Conservation (phyloP, 2,113 vertebrate genomes). For the Solea solea region DNA sequence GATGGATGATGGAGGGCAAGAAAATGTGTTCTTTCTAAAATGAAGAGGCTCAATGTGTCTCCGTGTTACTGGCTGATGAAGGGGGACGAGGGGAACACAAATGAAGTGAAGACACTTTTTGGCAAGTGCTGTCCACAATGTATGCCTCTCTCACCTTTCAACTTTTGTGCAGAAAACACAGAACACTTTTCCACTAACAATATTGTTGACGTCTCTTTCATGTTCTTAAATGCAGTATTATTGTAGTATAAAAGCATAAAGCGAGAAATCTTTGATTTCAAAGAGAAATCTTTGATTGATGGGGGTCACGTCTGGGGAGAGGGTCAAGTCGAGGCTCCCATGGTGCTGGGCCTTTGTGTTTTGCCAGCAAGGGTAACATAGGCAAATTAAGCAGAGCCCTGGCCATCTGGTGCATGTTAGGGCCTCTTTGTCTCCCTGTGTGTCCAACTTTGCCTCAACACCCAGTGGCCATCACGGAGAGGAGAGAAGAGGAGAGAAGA, state of each 20-base stretch:
- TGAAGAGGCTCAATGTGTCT: constrained; percentile 36
- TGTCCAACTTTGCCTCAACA: constrained; percentile 29
- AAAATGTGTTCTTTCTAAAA: constrained; percentile 43
- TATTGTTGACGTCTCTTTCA: constrained; percentile 17
- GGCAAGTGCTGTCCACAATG: not conserved
- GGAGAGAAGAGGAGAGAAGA: constrained; percentile 5
- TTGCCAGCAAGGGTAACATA: constrained; percentile 55
- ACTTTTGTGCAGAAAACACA: not conserved
- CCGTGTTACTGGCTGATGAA: constrained; percentile 59
- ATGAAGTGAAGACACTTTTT: constrained; percentile 2
- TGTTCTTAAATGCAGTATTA: constrained; percentile 16
- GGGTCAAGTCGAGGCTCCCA: constrained; percentile 53
- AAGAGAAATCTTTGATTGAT: constrained; percentile 55
- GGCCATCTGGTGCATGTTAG: constrained; percentile 72
- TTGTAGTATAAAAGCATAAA: constrained; percentile 41
- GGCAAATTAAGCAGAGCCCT: constrained; percentile 67
- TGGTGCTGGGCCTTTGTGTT: constrained; percentile 63
- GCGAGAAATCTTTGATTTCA: constrained; percentile 39
- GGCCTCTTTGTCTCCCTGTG: constrained; percentile 58
- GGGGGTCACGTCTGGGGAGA: constrained; percentile 44
- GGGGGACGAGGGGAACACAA: not conserved
- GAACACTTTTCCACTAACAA: constrained; percentile 1
- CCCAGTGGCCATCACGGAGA: constrained; percentile 35
- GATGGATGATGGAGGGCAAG: constrained; percentile 18
- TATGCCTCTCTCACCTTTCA: constrained; percentile 11